phyloP scores from a whole-genome alignment of 1,140 invertebrate genomes.

The Armadillidium nasatum region DNA sequence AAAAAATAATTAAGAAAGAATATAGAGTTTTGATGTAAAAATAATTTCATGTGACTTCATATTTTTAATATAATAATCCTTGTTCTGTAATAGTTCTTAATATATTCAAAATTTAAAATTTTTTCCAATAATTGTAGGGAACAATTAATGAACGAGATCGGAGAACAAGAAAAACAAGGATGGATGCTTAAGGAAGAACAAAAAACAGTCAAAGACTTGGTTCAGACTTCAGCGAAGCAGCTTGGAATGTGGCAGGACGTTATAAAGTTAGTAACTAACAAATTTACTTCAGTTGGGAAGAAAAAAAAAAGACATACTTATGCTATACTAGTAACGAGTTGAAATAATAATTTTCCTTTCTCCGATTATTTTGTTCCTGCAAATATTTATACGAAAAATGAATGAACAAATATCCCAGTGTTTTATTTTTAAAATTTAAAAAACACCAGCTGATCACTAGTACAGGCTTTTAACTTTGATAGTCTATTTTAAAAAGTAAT shows the following conservation, averaged over 20 bases:
- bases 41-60: too few relatives aligned
- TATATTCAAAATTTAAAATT: too few relatives aligned
- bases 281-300: not conserved
- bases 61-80: too few relatives aligned
- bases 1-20: too few relatives aligned
- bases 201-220: conserved; percentile 57
- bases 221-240: conserved; percentile 57
- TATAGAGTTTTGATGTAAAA: too few relatives aligned
- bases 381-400: not conserved
- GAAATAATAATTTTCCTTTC: too few relatives aligned
- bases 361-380: not conserved
- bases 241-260: conserved; percentile 64
- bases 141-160: conserved; percentile 52
- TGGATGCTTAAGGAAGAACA: conserved; percentile 59
- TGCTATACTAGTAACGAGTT: not conserved
- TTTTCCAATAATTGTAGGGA: conserved; percentile 36
- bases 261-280: conserved; percentile 48
- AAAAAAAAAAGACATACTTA: not conserved
- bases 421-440: not conserved
- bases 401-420: not conserved
- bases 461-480: not conserved
- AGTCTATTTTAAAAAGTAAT: not conserved
- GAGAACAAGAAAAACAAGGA: conserved; percentile 58
- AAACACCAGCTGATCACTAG: not conserved
- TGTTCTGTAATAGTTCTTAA: too few relatives aligned